Conservation (phyloP, 2,113 vertebrate genomes). For the Siniperca knerii region DNA sequence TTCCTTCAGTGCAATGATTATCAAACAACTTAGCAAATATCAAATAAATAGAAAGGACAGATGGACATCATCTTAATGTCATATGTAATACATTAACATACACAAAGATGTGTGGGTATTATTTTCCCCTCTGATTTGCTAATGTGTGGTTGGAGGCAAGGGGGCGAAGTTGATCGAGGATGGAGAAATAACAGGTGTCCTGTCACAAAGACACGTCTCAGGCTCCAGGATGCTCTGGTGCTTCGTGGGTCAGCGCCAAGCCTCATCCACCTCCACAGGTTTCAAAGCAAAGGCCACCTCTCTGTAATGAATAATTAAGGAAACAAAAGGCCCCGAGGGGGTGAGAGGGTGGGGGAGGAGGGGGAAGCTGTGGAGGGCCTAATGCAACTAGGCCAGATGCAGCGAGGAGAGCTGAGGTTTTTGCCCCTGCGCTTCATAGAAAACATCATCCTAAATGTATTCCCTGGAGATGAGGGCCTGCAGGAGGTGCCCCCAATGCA, state of each 20-base stretch:
- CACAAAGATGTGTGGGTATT: conserved; percentile 26
- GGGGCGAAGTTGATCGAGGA: conserved; percentile 45
- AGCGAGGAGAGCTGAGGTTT: conserved; percentile 77
- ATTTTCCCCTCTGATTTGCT: conserved; percentile 59
- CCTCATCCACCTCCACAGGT: conserved; percentile 84
- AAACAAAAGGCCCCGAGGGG: conserved; percentile 78
- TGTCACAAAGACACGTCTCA: conserved; percentile 80
- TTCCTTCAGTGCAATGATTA: neutral
- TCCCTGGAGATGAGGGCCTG: conserved; percentile 84
- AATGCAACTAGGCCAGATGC: conserved; percentile 83
- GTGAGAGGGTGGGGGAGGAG: conserved; percentile 60
- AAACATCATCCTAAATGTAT: conserved; percentile 84
- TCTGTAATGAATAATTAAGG: conserved; percentile 82
- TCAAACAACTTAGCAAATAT: neutral
- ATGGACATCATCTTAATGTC: neutral
- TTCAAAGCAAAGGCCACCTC: conserved; percentile 83
- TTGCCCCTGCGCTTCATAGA: conserved; percentile 78
- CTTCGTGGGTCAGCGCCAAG: conserved; percentile 78
- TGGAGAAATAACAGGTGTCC: conserved; percentile 84
- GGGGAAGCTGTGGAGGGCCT: conserved; percentile 62
- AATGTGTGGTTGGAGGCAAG: conserved; percentile 36
- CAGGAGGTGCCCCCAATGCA: conserved; percentile 85
- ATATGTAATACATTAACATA: conserved; percentile 10
- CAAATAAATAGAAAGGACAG: conserved; percentile 1
- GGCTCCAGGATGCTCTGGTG: conserved; percentile 77